These are phyloP conservation scores for Thunnus maccoyii DNA, from an alignment of 2,113 vertebrate species.

Conservation along the genomic window DNA sequence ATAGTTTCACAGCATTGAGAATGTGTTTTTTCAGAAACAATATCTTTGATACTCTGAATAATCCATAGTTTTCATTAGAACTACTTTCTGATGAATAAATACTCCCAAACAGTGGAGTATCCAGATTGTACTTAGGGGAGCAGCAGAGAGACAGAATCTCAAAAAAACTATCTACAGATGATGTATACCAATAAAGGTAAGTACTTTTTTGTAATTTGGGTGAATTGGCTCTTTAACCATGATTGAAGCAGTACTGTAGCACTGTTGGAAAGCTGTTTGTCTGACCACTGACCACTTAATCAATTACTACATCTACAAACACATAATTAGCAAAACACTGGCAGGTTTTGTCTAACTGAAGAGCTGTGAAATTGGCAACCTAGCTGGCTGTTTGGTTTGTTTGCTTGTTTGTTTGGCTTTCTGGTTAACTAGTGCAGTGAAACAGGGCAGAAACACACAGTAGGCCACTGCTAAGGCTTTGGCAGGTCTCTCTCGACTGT, in stretches of 20 bases:
- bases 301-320: not conserved
- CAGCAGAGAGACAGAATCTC: no score
- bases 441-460: not conserved
- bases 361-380: not conserved
- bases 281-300: not conserved
- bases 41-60: no score
- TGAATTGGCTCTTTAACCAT: no score
- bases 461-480: not conserved
- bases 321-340: slow-evolving; percentile 9
- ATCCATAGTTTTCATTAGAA: no score
- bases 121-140: no score
- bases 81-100: no score
- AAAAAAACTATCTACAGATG: no score
- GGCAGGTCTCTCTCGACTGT: not conserved
- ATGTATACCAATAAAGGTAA: no score
- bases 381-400: not conserved
- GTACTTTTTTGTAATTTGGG: no score
- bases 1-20: not conserved
- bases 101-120: no score
- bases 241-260: not conserved
- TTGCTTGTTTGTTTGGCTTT: not conserved
- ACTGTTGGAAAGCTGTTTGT: not conserved
- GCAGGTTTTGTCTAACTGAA: not conserved
- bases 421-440: not conserved
- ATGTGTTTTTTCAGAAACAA: not conserved